Conservation (phyloP, 1,140 invertebrate genomes). For the Eulimnadia texana region DNA sequence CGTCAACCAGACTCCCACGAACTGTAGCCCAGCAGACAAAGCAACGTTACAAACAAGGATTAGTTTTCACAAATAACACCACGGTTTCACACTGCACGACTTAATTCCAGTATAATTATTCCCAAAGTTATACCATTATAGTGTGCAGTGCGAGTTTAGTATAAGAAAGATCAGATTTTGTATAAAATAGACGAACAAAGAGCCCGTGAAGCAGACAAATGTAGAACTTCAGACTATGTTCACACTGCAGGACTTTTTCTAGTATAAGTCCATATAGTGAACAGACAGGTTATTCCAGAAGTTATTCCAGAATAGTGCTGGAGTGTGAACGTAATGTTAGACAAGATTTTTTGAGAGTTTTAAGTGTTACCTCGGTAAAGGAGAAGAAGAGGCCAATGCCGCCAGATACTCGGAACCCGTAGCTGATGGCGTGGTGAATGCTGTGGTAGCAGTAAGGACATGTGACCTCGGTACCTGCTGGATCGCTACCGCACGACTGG, state of each 20-base stretch:
- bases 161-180: not conserved
- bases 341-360: too few species aligned
- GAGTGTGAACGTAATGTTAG: too few species aligned
- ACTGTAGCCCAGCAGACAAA: slow-evolving; percentile 45
- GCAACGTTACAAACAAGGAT: too few species aligned
- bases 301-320: too few species aligned
- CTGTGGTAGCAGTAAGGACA: slow-evolving; percentile 51
- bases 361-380: slow-evolving; percentile 94
- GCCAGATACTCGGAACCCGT: slow-evolving; percentile 78
- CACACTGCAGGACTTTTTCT: too few species aligned
- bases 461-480: not conserved
- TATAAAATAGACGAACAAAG: slow-evolving; percentile 16
- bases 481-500: slow-evolving; percentile 6
- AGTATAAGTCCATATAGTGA: too few species aligned
- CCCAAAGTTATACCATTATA: too few species aligned
- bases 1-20: slow-evolving; percentile 92
- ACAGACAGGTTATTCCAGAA: too few species aligned
- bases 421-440: slow-evolving; percentile 60
- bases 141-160: slow-evolving; percentile 1
- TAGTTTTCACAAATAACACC: too few species aligned
- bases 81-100: too few species aligned
- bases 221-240: too few species aligned
- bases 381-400: slow-evolving; percentile 90
- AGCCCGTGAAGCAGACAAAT: not conserved
- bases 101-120: too few species aligned